phyloP scores from a whole-genome alignment of 2,888 invertebrate species.

The Clistopyga incitator region DNA sequence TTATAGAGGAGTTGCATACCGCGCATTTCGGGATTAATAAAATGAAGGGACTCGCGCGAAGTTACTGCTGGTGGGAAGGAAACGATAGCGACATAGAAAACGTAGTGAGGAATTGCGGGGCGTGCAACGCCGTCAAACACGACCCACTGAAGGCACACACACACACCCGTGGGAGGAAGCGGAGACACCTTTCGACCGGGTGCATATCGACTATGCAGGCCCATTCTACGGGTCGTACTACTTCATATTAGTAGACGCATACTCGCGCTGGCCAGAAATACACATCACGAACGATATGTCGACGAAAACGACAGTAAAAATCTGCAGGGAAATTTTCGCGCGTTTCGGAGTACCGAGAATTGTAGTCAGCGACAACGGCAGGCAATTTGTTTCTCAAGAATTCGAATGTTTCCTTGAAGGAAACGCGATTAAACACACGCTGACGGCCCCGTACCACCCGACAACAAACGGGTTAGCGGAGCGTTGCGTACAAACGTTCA shows the following conservation, averaged over 20 bases:
- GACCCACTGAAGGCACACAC: constrained; percentile 34
- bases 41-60: constrained; percentile 60
- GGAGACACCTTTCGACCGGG: constrained; percentile 20
- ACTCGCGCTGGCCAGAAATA: constrained; percentile 58
- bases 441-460: constrained; percentile 61
- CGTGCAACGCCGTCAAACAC: constrained; percentile 15
- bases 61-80: constrained; percentile 61
- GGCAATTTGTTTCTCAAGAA: constrained; percentile 41
- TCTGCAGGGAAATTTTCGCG: constrained; percentile 50
- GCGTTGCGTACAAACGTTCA: constrained; percentile 46
- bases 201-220: constrained; percentile 42
- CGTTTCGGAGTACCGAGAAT: constrained; percentile 48
- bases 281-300: constrained; percentile 47
- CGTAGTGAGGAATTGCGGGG: background rate
- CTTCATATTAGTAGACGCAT: constrained; percentile 67
- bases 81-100: constrained; percentile 11
- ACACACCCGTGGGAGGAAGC: constrained; percentile 33
- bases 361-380: constrained; percentile 60
- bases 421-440: constrained; percentile 41
- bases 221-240: constrained; percentile 52
- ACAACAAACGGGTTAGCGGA: constrained; percentile 60
- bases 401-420: constrained; percentile 38
- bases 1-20: constrained; percentile 21
- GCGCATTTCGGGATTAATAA: constrained; percentile 29
- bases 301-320: constrained; percentile 45